Percentiles rank a stretch among this genome's conserved stretches.
Evolutionary conservation across 2,113 vertebrate genomes (phyloP).

Genomic region (Pseudonaja textilis): DNA sequence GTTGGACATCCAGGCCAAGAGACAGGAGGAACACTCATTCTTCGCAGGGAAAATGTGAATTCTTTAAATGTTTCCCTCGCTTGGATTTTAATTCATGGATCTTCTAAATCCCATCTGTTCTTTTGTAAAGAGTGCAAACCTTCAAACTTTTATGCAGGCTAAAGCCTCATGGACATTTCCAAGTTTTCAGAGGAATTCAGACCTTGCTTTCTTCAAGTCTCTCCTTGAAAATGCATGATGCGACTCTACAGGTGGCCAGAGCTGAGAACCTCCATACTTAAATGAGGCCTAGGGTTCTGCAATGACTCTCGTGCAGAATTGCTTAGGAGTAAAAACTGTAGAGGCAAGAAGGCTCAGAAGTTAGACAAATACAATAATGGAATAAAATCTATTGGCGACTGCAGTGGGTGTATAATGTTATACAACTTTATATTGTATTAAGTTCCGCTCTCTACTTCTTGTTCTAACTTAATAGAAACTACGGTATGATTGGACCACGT

Average conservation of each 20-base stretch:
- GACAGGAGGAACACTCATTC: not conserved
- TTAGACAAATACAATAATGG: slow-evolving; percentile 72
- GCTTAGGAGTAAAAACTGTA: slow-evolving; percentile 62
- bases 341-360: slow-evolving; percentile 71
- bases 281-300: not conserved
- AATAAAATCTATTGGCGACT: slow-evolving; percentile 81
- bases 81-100: not conserved
- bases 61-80: not conserved
- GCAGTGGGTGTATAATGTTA: slow-evolving; percentile 75
- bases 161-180: not conserved
- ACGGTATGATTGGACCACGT: slow-evolving; percentile 69
- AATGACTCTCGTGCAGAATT: not conserved
- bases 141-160: not conserved
- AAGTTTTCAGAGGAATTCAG: not conserved
- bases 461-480: slow-evolving; percentile 65
- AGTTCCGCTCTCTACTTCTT: slow-evolving; percentile 43
- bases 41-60: not conserved
- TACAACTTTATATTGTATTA: slow-evolving; percentile 72
- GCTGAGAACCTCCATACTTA: not conserved
- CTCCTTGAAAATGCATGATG: not conserved
- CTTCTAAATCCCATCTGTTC: not conserved
- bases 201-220: not conserved
- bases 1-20: not conserved
- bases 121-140: not conserved
- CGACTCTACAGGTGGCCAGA: not conserved